phyloP scores from a whole-genome alignment of 1,140 invertebrate genomes.

The Zaprionus camerounensis region DNA sequence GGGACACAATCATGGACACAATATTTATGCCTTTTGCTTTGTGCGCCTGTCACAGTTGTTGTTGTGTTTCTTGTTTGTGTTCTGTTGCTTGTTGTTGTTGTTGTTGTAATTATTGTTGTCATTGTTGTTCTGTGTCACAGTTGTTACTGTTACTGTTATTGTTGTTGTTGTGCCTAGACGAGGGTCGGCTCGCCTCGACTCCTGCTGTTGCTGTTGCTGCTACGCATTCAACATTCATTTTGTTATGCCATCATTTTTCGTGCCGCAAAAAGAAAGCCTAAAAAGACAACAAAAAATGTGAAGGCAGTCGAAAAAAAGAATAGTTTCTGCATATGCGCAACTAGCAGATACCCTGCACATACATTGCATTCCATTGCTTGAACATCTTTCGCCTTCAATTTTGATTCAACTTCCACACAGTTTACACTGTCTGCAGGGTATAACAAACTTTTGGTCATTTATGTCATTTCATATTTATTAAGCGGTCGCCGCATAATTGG shows the following conservation, averaged over 20 bases:
- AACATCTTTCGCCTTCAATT: too few species aligned
- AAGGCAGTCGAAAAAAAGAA: neutral
- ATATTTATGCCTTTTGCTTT: conserved; percentile 69
- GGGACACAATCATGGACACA: conserved; percentile 36
- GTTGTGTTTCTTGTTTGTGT: neutral
- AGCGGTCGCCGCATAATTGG: conserved; percentile 74
- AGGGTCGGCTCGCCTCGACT: conserved; percentile 58
- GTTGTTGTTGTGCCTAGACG: conserved; percentile 58
- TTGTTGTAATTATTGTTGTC: conserved; percentile 30
- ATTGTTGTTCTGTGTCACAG: conserved; percentile 42
- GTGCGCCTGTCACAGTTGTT: conserved; percentile 57
- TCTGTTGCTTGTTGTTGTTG: conserved; percentile 5
- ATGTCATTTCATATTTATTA: conserved; percentile 81
- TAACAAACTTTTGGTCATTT: conserved; percentile 59
- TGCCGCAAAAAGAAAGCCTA: conserved; percentile 3
- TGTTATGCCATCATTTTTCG: conserved; percentile 16
- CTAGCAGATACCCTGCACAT: neutral
- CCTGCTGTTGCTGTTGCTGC: conserved; percentile 20
- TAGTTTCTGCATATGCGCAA: neutral
- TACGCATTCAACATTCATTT: conserved; percentile 42
- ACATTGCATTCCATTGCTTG: neutral
- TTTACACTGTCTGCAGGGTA: neutral
- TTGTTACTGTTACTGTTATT: neutral
- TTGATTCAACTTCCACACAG: too few species aligned
- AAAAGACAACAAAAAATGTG: neutral